A percentile compares a stretch with the other conserved stretches of the same genome.
These are phyloP conservation scores for Cataglyphis altisquamis DNA, from an alignment of 2,888 invertebrate species.

Conservation along the genomic window DNA sequence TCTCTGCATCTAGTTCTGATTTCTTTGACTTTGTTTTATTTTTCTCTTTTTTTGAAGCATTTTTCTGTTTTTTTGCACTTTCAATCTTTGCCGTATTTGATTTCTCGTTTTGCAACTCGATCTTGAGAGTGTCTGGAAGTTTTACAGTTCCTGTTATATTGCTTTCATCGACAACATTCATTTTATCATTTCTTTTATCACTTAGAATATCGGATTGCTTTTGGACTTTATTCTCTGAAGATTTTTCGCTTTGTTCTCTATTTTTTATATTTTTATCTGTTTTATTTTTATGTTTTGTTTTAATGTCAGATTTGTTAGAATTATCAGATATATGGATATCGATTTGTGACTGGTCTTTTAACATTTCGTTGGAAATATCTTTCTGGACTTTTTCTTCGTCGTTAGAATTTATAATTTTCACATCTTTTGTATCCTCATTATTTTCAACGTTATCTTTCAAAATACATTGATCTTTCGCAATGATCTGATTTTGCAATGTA, in stretches of 20 bases:
- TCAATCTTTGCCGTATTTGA: conserved; percentile 15
- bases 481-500: conserved; percentile 3
- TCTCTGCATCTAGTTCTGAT: background rate
- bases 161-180: conserved; percentile 51
- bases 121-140: background rate
- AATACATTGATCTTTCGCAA: conserved; percentile 49
- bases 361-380: conserved; percentile 16
- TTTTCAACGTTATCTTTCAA: conserved; percentile 48
- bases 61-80: conserved; percentile 33
- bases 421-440: conserved; percentile 47
- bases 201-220: conserved; percentile 35
- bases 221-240: conserved; percentile 52
- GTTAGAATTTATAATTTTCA: conserved; percentile 25
- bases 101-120: conserved; percentile 24
- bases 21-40: conserved; percentile 28
- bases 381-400: conserved; percentile 44
- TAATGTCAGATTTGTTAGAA: conserved; percentile 33
- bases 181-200: conserved; percentile 43
- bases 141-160: conserved; percentile 14
- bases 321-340: background rate
- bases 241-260: conserved; percentile 53
- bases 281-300: conserved; percentile 37
- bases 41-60: conserved; percentile 30
- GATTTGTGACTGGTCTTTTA: conserved; percentile 16
- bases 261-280: conserved; percentile 1